A percentile compares a stretch with the other conserved stretches of the same genome.
Evolutionary conservation across 1,140 invertebrate genomes (phyloP).

Genomic region (Bombus haemorrhoidalis): DNA sequence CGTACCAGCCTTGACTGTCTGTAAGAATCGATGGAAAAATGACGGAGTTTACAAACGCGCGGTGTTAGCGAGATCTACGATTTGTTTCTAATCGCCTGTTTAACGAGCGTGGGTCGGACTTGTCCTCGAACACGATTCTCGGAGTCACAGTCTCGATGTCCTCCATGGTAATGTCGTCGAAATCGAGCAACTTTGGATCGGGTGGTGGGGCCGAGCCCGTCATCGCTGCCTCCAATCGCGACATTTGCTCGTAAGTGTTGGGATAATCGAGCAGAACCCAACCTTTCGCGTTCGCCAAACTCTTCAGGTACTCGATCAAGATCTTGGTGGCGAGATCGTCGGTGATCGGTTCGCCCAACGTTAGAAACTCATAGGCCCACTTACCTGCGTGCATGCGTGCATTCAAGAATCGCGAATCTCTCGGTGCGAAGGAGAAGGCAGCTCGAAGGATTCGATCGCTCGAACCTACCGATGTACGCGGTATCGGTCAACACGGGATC

Average conservation of each 20-base stretch:
- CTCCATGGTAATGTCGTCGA: constrained; percentile 78
- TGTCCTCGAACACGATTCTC: constrained; percentile 77
- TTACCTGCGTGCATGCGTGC: constrained; percentile 68
- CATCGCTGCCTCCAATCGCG: constrained; percentile 83
- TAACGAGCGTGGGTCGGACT: constrained; percentile 61
- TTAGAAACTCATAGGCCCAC: constrained; percentile 83
- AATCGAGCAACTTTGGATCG: constrained; percentile 67
- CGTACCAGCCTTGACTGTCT: constrained; percentile 81
- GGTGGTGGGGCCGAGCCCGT: constrained; percentile 74
- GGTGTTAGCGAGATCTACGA: too few species aligned
- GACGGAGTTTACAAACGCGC: too few species aligned
- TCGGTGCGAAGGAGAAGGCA: neutral
- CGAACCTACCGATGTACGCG: constrained; percentile 80
- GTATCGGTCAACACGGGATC: constrained; percentile 75
- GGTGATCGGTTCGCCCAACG: constrained; percentile 81
- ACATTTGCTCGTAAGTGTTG: constrained; percentile 83
- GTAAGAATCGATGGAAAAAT: neutral
- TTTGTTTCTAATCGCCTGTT: constrained; percentile 12
- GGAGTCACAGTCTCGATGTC: constrained; percentile 78
- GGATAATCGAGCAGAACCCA: constrained; percentile 87
- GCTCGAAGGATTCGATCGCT: too few species aligned
- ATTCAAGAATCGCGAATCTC: neutral
- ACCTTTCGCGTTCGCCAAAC: constrained; percentile 80
- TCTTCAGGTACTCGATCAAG: constrained; percentile 85
- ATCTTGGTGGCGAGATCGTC: constrained; percentile 83